Conservation (phyloP, 2,113 vertebrate species). For the Silurus asotus region DNA sequence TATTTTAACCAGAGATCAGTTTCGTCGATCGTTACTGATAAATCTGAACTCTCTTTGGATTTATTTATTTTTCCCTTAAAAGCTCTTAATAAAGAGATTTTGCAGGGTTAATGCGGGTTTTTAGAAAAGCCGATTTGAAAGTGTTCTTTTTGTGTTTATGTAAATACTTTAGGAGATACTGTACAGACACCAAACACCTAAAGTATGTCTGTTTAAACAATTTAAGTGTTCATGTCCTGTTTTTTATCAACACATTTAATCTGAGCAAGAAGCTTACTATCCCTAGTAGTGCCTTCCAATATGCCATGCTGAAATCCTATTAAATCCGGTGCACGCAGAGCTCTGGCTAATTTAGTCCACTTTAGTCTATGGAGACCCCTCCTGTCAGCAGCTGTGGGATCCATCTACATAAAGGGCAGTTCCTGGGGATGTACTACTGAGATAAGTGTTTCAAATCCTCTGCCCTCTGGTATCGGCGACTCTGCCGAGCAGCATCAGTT, state of each 20-base stretch:
- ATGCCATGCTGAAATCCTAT: not conserved
- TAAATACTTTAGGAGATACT: no score
- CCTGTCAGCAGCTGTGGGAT: not conserved
- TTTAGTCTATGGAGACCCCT: not conserved
- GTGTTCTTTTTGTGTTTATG: no score
- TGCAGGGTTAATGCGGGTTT: no score
- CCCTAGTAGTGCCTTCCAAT: not conserved
- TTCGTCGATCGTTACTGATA: not conserved
- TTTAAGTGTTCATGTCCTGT: no score
- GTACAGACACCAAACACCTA: no score
- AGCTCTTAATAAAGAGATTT: no score
- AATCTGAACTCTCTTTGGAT: no score
- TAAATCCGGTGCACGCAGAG: not conserved
- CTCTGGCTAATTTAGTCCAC: not conserved
- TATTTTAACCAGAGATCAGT: not conserved
- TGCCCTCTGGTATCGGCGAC: not conserved
- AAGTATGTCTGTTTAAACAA: no score
- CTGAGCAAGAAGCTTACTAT: not conserved
- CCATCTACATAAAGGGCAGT: not conserved
- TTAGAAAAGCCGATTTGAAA: no score
- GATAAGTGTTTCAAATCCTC: not conserved
- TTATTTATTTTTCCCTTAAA: no score
- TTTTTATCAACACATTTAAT: no score
- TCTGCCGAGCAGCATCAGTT: slow-evolving; percentile 23
- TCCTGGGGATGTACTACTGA: not conserved